Evolutionary conservation across 2,888 invertebrate species (phyloP), one percentile per base, ranked within the genome.

Genomic region (Agrochola circellaris): DNA sequence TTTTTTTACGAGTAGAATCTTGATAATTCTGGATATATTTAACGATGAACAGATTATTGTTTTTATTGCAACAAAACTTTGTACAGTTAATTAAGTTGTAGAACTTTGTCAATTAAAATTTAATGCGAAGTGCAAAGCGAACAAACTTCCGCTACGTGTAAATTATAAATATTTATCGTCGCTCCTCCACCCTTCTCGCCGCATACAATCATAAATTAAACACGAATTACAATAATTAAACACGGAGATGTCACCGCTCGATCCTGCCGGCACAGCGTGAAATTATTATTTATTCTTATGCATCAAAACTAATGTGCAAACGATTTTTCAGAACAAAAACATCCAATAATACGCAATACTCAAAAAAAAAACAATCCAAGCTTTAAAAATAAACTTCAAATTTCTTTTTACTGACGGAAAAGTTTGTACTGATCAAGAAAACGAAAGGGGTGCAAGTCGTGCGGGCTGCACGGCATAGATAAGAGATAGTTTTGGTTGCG

Each of bases 311-410:
- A 90, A 90, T 62, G 68, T 73, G 76, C 70, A 78, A 81, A 87
- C 66, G 65, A 83, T 69, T 88, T 89, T 93, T 89, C 93, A 93
- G 93, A 90, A 91, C 84, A 89, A 90, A 89, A 91, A 88, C 90
- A 89, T 83, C 84, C 65, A 87, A 89, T 77, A 89, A 88, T 82
- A 88, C 89, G 88, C 90, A 91, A 91, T 89, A 90, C 85, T 87
- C 86, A 90, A 89, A 88, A 87, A 87, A 90, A 89, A 89, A 86
- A 83, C 87, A 89, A 90, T 84, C 87, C 87, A 91, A 93, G 91
- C 92, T 92, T 92, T 92, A 93, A 91, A 84, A 66, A 85, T 82
- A 89, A 82, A 89, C 81, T 87, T 86, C 83, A 83, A 73, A 86
- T 82, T 81, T 80, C 80, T 85, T 79, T 30, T n/a, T 79, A 77